Evolutionary conservation across 1,140 invertebrate species (phyloP), one percentile per base, ranked within the genome.

Genomic region (Cyclina sinensis): DNA sequence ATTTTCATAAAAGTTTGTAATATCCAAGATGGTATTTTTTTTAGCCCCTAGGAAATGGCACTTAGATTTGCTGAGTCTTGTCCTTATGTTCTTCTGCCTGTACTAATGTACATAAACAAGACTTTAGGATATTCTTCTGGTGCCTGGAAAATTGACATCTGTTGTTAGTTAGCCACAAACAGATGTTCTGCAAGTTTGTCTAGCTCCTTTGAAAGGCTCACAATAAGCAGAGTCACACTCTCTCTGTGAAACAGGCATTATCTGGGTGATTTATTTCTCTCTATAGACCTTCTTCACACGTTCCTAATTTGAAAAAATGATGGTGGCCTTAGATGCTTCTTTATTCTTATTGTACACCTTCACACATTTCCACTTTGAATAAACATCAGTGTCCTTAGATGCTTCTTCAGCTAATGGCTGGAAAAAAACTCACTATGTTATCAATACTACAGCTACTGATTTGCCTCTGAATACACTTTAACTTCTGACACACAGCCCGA

Each of bases 281-380:
- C 59, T 86, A 46, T 54, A 74, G 21, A 54, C 4, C 37, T 86
- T 85, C n/a, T 85, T 86, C 14, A 86, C 83, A 11, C 83, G 30
- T 39, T 86, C 83, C 83, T 70, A 76, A 32, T 86, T 86, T 16
- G 83, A 51, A 57, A 74, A 85, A 27, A 27, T 24, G 46, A 74
- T 39, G 24, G 81, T 43, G 30, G 16, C 59, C n/a, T 18, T 83
- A 7, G 30, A 65, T 18, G 12, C 24, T 27, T n/a, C n/a, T 85
- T 85, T 68, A 37, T 85, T 85, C 11, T 48, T 68, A 21, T 74
- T 85, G 65, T 48, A 73, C 39, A 51, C 3, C n/a, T 85, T 86
- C 14, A 86, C 83, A 11, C 83, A 18, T 39, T 86, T 70, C 83
- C 83, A 76, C 51, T 86, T 86, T 16, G 83, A 57, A 59, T 86